Percentiles rank a stretch among this genome's conserved stretches.
Evolutionary conservation across 2,797 vertebrate genomes (phyloP).

Genomic region (Enteromius radiatus): DNA sequence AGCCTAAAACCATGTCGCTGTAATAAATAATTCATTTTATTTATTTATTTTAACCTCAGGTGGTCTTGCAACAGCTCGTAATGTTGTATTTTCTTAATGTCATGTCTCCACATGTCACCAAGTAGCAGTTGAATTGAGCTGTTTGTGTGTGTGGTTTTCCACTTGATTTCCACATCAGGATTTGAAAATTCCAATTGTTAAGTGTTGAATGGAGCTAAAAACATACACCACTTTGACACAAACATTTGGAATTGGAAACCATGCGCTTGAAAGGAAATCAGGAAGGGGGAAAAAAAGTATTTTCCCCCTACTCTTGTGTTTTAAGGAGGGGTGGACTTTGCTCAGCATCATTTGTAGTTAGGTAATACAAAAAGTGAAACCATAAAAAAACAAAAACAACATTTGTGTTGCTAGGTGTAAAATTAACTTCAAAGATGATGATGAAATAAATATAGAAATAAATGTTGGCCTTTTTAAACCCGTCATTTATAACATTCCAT

Average conservation of each 20-base stretch:
- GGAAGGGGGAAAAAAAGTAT: not conserved
- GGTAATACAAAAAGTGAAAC: not conserved
- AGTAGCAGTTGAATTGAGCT: slow-evolving; percentile 59
- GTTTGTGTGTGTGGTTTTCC: not conserved
- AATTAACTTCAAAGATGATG: not conserved
- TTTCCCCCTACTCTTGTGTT: not conserved
- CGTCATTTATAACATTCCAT: not conserved
- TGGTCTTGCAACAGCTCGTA: slow-evolving; percentile 42
- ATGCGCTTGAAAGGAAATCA: not conserved
- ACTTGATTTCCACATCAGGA: not conserved
- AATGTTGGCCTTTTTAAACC: not conserved
- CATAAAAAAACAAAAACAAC: too few species aligned
- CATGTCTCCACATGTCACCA: slow-evolving; percentile 67
- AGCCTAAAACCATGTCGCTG: not conserved
- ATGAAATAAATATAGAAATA: not conserved
- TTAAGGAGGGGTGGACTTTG: not conserved
- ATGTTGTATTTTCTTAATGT: slow-evolving; percentile 18
- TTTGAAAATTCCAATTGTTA: slow-evolving; percentile 15
- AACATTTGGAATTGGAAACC: not conserved
- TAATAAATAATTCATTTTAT: not conserved
- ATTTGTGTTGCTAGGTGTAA: not conserved
- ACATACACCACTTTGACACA: not conserved
- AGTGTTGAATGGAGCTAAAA: not conserved
- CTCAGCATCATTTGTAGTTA: not conserved
- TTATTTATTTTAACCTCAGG: not conserved